Conservation (phyloP, 2,797 vertebrate genomes). For the Masticophis lateralis region DNA sequence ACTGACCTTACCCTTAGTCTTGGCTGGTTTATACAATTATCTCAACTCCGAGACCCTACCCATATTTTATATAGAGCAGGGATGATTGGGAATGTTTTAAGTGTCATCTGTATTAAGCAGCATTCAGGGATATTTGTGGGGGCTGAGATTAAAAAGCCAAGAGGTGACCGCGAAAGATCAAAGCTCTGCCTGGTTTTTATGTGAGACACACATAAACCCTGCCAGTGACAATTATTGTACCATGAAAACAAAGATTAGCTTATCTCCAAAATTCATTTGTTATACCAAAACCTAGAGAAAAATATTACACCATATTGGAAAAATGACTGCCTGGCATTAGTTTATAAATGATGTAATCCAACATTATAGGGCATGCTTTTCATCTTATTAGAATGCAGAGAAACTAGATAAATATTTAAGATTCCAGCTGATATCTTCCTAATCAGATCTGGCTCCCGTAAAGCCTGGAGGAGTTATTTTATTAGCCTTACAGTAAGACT, state of each 20-base stretch:
- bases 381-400: not conserved
- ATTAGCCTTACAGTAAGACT: not conserved
- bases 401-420: not conserved
- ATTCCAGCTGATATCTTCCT: not conserved
- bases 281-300: not conserved
- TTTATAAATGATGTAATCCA: not conserved
- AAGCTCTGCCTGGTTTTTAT: not conserved
- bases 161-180: not conserved
- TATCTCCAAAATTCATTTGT: slow-evolving; percentile 11
- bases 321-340: not conserved
- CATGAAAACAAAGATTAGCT: slow-evolving; percentile 37
- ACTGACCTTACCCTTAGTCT: not conserved
- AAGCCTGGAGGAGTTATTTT: not conserved
- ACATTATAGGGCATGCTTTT: not conserved
- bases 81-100: slow-evolving; percentile 22
- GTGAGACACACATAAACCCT: not conserved
- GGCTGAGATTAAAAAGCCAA: not conserved
- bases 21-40: slow-evolving; percentile 23
- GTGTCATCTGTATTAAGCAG: slow-evolving; percentile 10
- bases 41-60: not conserved
- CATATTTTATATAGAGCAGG: slow-evolving; percentile 17
- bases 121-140: slow-evolving; percentile 14
- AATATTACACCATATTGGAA: not conserved
- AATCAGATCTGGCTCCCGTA: not conserved
- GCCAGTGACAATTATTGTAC: not conserved